phyloP scores from a whole-genome alignment of 2,888 invertebrate species.

The Hypolimnas misippus region DNA sequence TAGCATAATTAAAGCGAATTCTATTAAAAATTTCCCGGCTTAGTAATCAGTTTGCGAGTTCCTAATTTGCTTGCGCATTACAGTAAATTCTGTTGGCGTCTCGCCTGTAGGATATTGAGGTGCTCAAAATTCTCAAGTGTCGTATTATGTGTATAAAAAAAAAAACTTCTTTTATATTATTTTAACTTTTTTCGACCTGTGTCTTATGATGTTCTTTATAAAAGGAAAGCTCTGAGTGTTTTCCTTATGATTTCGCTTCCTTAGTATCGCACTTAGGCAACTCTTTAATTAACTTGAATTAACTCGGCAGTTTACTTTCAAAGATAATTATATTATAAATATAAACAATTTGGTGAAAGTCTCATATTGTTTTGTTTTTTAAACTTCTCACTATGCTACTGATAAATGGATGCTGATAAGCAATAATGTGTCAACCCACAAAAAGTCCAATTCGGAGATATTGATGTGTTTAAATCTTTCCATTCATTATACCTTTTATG shows the following conservation, averaged over 20 bases:
- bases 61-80: slow-evolving; percentile 21
- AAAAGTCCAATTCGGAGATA: too few species aligned
- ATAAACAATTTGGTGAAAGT: too few species aligned
- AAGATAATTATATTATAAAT: neutral
- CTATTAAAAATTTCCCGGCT: slow-evolving; percentile 27
- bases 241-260: neutral
- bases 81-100: slow-evolving; percentile 11
- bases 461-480: too few species aligned
- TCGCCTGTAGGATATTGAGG: slow-evolving; percentile 12
- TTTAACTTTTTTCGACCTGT: neutral
- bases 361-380: too few species aligned
- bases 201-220: slow-evolving; percentile 4
- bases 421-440: too few species aligned
- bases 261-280: neutral
- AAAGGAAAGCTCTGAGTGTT: neutral
- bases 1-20: slow-evolving; percentile 28
- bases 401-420: too few species aligned
- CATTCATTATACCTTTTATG: too few species aligned
- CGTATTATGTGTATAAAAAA: slow-evolving; percentile 9
- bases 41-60: slow-evolving; percentile 29
- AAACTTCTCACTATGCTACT: too few species aligned
- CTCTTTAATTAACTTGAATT: slow-evolving; percentile 5
- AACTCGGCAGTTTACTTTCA: neutral
- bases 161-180: slow-evolving; percentile 3
- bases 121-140: slow-evolving; percentile 9